Evolutionary conservation across 2,888 invertebrate genomes (phyloP), one percentile per base, ranked within the genome.

Genomic region (Drosophila austrosaltans): DNA sequence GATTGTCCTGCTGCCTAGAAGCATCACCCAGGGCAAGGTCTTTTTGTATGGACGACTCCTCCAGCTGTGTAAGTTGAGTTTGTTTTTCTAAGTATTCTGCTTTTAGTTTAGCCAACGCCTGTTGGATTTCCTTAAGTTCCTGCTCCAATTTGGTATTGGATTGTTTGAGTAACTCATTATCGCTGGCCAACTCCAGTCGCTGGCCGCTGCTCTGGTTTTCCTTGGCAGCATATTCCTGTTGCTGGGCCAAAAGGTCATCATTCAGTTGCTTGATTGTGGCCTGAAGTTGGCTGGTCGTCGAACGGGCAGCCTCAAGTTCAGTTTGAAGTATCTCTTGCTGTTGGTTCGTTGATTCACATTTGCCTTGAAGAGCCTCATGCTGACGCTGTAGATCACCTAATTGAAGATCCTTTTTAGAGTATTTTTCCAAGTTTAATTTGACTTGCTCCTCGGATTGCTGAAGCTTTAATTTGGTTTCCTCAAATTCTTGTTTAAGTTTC

Each of bases 21-120:
- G 94, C 92, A 91, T 95, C 95, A 54, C 94, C 94, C 39, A 93
- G 89, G 80, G 93, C 93, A 63, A 94, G 90, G 85, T 94, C 94
- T 87, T 94, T 92, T 53, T 92, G 81, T 1, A 85, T 72, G 92
- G 92, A 78, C 93, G 91, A 81, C 92, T 94, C 77, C 89, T 89
- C 89, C 57, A 83, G 69, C 10, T 74, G 75, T 10, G 67, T 66
- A 0, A 87, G 71, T 20, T 87, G 79, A 25, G 78, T 70, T 22
- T 86, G 73, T 64, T 86, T 81, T 75, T 80, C 92, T 86, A 84
- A 93, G 90, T 79, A 92, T 90, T 81, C 85, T 0, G 93, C 93
- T 78, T 93, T 93, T 1, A 92, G 61, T 56, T 85, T 84, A 3
- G 66, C 63, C 7, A 74, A 56, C 0, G 60, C 77, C 93, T 93